Evolutionary conservation across 2,113 vertebrate genomes (phyloP).

Genomic region (Hydrolagus affinis): DNA sequence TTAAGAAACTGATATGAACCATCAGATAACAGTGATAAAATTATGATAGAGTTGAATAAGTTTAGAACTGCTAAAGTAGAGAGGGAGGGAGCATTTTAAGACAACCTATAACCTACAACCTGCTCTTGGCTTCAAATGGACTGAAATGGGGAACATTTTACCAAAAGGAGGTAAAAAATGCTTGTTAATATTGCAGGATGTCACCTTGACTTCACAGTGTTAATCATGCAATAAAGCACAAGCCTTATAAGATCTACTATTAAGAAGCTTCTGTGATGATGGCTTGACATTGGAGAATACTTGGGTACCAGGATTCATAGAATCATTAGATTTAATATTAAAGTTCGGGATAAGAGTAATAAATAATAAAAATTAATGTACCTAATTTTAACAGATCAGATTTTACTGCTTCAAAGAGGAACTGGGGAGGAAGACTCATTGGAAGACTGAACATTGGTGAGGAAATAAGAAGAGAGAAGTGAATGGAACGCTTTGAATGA

Average conservation of each 20-base stretch:
- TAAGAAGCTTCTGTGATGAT: too few species aligned
- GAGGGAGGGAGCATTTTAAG: too few species aligned
- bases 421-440: not conserved
- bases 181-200: not conserved
- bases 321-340: not conserved
- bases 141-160: not conserved
- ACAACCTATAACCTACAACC: not conserved
- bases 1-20: too few species aligned
- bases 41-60: too few species aligned
- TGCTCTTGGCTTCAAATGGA: not conserved
- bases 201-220: not conserved
- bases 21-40: too few species aligned
- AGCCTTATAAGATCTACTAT: not conserved
- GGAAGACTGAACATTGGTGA: not conserved
- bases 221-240: not conserved
- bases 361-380: slow-evolving; percentile 15
- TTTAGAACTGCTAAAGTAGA: too few species aligned
- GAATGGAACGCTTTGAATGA: not conserved
- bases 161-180: not conserved
- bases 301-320: not conserved
- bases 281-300: not conserved
- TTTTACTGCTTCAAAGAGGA: not conserved
- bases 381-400: not conserved
- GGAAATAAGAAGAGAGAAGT: not conserved
- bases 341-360: not conserved